phyloP scores from a whole-genome alignment of 1,140 invertebrate species.

The Hylaeus anthracinus region DNA sequence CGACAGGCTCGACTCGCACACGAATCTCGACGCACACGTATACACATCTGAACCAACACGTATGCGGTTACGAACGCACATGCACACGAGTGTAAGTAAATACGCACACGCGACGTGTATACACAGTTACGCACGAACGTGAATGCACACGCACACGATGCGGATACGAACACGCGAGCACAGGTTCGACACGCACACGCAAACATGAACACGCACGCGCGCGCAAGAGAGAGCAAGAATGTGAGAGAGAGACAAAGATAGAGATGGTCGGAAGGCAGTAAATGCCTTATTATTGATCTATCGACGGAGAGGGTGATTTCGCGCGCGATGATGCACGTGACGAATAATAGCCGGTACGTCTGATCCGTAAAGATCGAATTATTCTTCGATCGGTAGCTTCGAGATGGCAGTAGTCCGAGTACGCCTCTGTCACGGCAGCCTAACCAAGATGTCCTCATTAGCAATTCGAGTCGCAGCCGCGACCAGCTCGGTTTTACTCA shows the following conservation, averaged over 20 bases:
- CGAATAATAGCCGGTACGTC: conserved; percentile 49
- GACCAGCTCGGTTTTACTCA: conserved; percentile 71
- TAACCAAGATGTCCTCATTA: conserved; percentile 84
- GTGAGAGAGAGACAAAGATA: conserved; percentile 39
- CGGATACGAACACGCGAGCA: conserved; percentile 50
- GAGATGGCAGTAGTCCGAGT: conserved; percentile 57
- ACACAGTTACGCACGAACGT: conserved; percentile 18
- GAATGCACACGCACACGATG: conserved; percentile 34
- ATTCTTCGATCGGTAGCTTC: conserved; percentile 46
- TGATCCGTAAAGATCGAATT: conserved; percentile 48
- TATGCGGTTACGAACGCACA: conserved; percentile 28
- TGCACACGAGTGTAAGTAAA: conserved; percentile 36
- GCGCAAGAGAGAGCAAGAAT: conserved; percentile 47
- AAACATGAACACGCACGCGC: conserved; percentile 56
- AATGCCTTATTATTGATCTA: conserved; percentile 81
- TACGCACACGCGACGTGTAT: conserved; percentile 41
- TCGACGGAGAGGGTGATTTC: conserved; percentile 75
- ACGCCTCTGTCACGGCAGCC: conserved; percentile 72
- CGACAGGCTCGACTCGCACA: conserved; percentile 75
- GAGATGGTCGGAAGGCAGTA: conserved; percentile 65
- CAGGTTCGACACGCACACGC: conserved; percentile 62
- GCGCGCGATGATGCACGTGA: conserved; percentile 71
- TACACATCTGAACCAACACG: conserved; percentile 37
- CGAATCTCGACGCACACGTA: conserved; percentile 48
- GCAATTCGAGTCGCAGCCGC: conserved; percentile 75